Base-by-base conservation (phyloP, 2,888 invertebrate genomes). In the Dynastes grantii region DNA sequence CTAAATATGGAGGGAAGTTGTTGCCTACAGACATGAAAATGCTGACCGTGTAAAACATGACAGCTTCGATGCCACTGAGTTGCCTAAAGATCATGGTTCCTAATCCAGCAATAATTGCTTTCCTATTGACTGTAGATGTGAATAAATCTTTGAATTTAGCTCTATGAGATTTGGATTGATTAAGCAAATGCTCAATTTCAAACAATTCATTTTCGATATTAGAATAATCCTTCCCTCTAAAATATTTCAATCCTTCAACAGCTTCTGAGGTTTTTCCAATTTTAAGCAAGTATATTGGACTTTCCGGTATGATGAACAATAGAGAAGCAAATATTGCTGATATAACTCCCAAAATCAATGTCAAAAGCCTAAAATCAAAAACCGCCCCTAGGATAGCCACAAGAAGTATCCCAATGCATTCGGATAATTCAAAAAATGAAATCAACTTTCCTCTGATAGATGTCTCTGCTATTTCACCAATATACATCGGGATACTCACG, bases 1-100 rank as follows among this genome's bases (percentile, higher is more conserved):
- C 93, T 8, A 93, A 84, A 37, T 91, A 90, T 0, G 95, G 91
- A 79, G 91, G n/a, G 11, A 55, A 16, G 5, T 55, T 2, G 16
- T 55, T 16, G 11, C 55, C 55, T 2, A 13, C n/a, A 5, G 5
- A 8, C 53, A 55, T 71, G 55, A 27, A 71, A 4, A 55, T 55
- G 16, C 11, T 55, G n/a, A 55, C 55, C 5, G 55, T 55, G n/a
- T 55, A 55, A 16, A 71, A 51, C 27, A 53, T 49, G 27, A 71
- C 32, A n/a, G 32, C 49, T 27, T 49, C 27, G 5, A 55, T 27
- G 53, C 49, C 16, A 55, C 53, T 29, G 16, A 71, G 32, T n/a
- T 49, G 71, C 22, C 45, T 29, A 8, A 71, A 22, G 32, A 29
- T 6, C 16, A 51, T 32, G 13, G 49, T 22, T 51, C 45, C 51